Evolutionary conservation across 2,888 invertebrate species (phyloP).

Genomic region (Sipunculus nudus): DNA sequence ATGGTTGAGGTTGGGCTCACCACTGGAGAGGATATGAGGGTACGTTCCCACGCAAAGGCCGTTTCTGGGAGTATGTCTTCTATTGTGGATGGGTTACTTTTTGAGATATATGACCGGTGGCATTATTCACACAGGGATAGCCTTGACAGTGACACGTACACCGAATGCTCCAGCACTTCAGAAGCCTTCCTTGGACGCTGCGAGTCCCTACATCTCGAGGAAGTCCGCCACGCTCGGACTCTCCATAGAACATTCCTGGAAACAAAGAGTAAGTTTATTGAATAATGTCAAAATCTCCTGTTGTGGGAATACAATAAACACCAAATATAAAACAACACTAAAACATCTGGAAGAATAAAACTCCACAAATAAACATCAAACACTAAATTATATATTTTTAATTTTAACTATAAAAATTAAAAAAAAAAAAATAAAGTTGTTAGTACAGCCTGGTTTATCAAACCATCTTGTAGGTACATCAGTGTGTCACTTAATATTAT

Average conservation of each 20-base stretch:
- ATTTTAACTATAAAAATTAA: too few relatives aligned
- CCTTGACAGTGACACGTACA: slow-evolving; percentile 65
- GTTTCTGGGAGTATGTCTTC: slow-evolving; percentile 38
- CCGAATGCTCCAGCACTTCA: slow-evolving; percentile 62
- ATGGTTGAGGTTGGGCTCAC: too few relatives aligned
- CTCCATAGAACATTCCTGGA: slow-evolving; percentile 50
- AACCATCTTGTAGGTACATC: too few relatives aligned
- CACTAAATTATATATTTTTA: too few relatives aligned
- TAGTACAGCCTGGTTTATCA: too few relatives aligned
- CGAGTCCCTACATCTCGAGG: slow-evolving; percentile 30
- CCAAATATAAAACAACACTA: too few relatives aligned
- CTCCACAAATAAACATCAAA: too few relatives aligned
- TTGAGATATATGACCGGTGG: slow-evolving; percentile 63
- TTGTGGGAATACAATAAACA: slow-evolving; percentile 1
- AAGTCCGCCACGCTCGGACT: slow-evolving; percentile 42
- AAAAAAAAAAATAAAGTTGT: too few relatives aligned
- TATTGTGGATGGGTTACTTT: slow-evolving; percentile 62
- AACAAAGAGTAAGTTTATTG: slow-evolving; percentile 51
- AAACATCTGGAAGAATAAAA: too few relatives aligned
- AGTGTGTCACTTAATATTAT: too few relatives aligned
- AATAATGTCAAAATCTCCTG: neutral
- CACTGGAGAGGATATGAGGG: too few relatives aligned
- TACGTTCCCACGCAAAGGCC: too few relatives aligned
- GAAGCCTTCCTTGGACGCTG: slow-evolving; percentile 46
- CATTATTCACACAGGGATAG: slow-evolving; percentile 46